Percentiles rank a stretch among this genome's conserved stretches.
These are phyloP conservation scores for Scaptomyza cyrtandrae DNA, from an alignment of 2,888 invertebrate genomes.

Conservation along the genomic window DNA sequence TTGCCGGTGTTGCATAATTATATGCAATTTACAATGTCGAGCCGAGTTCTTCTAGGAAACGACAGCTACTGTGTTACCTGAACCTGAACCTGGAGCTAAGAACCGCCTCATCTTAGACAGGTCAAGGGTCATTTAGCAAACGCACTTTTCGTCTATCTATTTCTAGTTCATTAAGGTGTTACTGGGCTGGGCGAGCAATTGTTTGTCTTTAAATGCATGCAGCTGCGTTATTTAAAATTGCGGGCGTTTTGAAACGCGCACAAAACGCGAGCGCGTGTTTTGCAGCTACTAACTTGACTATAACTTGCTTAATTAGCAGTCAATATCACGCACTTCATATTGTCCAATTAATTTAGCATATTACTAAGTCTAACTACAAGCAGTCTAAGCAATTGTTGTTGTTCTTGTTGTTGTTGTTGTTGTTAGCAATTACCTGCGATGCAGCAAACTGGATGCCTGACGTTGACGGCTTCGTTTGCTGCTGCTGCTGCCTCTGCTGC, in stretches of 20 bases:
- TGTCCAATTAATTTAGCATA: slow-evolving; percentile 81
- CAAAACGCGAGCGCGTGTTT: slow-evolving; percentile 53
- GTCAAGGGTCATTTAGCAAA: slow-evolving; percentile 25
- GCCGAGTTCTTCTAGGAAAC: slow-evolving; percentile 61
- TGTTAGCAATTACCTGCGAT: slow-evolving; percentile 25
- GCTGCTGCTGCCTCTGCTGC: slow-evolving; percentile 43
- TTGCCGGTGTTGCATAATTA: slow-evolving; percentile 70
- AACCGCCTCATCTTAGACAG: slow-evolving; percentile 19
- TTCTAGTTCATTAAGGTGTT: slow-evolving; percentile 31
- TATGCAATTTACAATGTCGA: slow-evolving; percentile 65
- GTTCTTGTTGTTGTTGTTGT: slow-evolving; percentile 25
- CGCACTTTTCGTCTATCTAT: slow-evolving; percentile 23
- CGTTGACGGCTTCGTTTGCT: slow-evolving; percentile 75
- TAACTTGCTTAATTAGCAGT: slow-evolving; percentile 81
- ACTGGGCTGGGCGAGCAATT: slow-evolving; percentile 28
- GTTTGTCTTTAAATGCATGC: slow-evolving; percentile 29
- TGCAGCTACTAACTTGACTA: slow-evolving; percentile 60
- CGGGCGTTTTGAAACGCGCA: slow-evolving; percentile 36
- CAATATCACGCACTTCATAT: slow-evolving; percentile 81
- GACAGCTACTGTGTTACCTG: slow-evolving; percentile 63
- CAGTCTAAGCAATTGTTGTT: slow-evolving; percentile 32
- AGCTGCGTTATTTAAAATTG: not conserved
- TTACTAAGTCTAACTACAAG: slow-evolving; percentile 69
- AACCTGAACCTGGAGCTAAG: not conserved
- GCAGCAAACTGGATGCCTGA: slow-evolving; percentile 42